Conservation (phyloP, 2,797 vertebrate genomes). For the Sus cebifrons region DNA sequence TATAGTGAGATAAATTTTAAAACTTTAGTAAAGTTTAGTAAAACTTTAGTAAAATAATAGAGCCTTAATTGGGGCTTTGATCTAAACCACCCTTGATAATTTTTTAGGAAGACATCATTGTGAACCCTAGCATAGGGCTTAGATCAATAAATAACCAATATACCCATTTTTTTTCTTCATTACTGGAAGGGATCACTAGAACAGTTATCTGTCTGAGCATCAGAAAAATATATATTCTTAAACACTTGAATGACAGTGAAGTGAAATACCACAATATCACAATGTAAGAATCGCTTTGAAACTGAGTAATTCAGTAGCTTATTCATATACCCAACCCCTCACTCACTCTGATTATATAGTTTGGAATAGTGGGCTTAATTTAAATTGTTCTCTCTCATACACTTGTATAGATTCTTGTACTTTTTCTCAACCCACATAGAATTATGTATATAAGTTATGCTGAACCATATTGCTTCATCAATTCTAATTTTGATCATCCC, state of each 20-base stretch:
- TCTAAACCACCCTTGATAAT: conserved; percentile 40
- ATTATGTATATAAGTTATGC: neutral
- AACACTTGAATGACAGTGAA: neutral
- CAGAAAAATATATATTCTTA: neutral
- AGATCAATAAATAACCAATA: neutral
- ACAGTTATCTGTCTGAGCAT: neutral
- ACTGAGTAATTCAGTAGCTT: neutral
- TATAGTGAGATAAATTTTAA: neutral
- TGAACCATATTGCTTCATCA: neutral
- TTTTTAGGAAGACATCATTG: conserved; percentile 13
- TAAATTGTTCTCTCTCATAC: neutral
- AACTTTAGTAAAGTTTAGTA: neutral
- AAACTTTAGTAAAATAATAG: neutral
- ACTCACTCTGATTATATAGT: neutral
- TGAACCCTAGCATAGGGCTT: neutral
- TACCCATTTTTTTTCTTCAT: neutral
- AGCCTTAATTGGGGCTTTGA: neutral
- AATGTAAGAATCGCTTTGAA: neutral
- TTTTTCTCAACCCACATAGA: neutral
- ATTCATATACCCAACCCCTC: neutral
- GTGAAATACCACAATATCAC: neutral
- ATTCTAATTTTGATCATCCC: neutral
- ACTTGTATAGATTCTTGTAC: neutral
- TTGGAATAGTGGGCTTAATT: neutral
- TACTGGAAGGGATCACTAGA: neutral